Percentiles rank a stretch among this genome's conserved stretches.
Conservation (phyloP, 2,888 invertebrate species). For the Alsophila aescularia region DNA sequence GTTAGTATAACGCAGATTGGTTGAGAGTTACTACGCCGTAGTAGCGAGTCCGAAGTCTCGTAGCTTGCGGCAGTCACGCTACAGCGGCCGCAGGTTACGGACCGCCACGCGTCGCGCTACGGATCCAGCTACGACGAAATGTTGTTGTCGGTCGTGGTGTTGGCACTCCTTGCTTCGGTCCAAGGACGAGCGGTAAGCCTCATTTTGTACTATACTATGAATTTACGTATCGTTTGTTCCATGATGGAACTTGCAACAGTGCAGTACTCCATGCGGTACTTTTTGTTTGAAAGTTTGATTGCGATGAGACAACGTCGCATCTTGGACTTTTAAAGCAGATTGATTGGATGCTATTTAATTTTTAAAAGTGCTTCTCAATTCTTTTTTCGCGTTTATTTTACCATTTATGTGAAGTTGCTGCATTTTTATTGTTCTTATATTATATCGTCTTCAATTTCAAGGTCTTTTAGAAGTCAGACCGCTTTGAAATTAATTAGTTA, state of each 20-base stretch:
- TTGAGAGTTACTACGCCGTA: conserved; percentile 22
- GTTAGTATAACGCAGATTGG: conserved; percentile 10
- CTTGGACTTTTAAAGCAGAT: conserved; percentile 17
- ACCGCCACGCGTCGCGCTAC: conserved; percentile 62
- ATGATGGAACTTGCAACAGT: too few species aligned
- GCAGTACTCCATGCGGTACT: conserved; percentile 32
- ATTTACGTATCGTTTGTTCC: conserved; percentile 30
- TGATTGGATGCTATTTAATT: not conserved
- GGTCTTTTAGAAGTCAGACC: not conserved
- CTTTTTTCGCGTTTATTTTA: not conserved
- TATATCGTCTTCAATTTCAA: not conserved
- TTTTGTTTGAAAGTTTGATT: conserved; percentile 41
- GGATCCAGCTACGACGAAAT: conserved; percentile 61
- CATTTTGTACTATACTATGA: conserved; percentile 41
- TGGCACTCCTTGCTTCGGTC: conserved; percentile 72
- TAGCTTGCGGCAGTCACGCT: conserved; percentile 78
- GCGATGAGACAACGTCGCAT: conserved; percentile 17
- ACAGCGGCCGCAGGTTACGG: conserved; percentile 60
- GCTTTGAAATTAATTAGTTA: not conserved
- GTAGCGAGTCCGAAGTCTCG: conserved; percentile 28
- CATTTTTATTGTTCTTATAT: not conserved
- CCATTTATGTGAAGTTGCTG: not conserved
- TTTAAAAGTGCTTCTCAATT: not conserved
- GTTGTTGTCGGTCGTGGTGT: conserved; percentile 69
- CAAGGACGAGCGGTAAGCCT: conserved; percentile 81